Conservation (phyloP, 1,140 invertebrate species). For the Chymomyza costata region DNA sequence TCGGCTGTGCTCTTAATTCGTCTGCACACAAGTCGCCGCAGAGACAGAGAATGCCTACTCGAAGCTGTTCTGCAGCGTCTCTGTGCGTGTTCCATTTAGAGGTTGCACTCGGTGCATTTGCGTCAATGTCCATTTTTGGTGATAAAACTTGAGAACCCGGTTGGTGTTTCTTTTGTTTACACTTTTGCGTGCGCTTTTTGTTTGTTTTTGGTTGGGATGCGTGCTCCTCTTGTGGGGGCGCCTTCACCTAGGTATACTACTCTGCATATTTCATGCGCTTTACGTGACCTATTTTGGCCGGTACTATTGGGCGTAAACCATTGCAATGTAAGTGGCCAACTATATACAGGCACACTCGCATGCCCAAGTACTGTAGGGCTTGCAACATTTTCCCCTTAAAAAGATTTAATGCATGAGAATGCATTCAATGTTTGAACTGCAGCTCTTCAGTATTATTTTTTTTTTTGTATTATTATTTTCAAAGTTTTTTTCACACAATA, state of each 20-base stretch:
- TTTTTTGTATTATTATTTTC: too few relatives aligned
- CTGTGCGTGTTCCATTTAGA: slow-evolving; percentile 45
- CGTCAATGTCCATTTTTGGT: slow-evolving; percentile 36
- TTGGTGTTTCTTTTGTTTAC: slow-evolving; percentile 50
- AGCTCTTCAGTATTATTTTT: too few relatives aligned
- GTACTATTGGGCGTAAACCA: too few relatives aligned
- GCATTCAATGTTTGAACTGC: slow-evolving; percentile 68
- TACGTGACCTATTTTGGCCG: too few relatives aligned
- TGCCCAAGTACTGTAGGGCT: too few relatives aligned
- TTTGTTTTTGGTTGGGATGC: slow-evolving; percentile 12
- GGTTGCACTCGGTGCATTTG: too few relatives aligned
- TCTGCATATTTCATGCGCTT: background rate
- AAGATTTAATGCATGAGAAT: slow-evolving; percentile 58
- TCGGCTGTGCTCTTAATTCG: slow-evolving; percentile 47
- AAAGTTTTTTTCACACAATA: slow-evolving; percentile 58
- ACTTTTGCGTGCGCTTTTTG: slow-evolving; percentile 34
- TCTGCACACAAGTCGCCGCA: slow-evolving; percentile 15
- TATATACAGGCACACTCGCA: too few relatives aligned
- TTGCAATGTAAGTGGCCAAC: too few relatives aligned
- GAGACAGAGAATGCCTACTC: slow-evolving; percentile 23
- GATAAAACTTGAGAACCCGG: slow-evolving; percentile 36
- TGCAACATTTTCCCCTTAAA: slow-evolving; percentile 9
- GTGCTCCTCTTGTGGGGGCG: slow-evolving; percentile 3
- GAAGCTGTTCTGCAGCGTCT: slow-evolving; percentile 43
- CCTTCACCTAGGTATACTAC: slow-evolving; percentile 3